A percentile compares a stretch with the other conserved stretches of the same genome.
phyloP scores from a whole-genome alignment of 2,113 vertebrate species.

The Osmerus eperlanus region DNA sequence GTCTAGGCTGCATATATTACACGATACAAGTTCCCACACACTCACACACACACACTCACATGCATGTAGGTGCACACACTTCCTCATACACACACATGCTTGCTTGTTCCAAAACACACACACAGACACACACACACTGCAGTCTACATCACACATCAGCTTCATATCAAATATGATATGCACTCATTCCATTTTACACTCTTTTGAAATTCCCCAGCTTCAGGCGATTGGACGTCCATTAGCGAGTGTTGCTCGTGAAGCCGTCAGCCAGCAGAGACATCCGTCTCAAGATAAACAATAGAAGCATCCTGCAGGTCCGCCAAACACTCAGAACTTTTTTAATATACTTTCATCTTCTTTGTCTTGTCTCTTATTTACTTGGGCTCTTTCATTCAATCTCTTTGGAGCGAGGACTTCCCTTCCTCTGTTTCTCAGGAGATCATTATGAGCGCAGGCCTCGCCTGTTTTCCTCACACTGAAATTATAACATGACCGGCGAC shows the following conservation, averaged over 20 bases:
- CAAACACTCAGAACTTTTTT: constrained; percentile 59
- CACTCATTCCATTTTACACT: constrained; percentile 49
- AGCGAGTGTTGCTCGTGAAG: constrained; percentile 5
- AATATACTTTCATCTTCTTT: constrained; percentile 65
- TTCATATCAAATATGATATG: constrained; percentile 54
- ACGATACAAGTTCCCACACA: neutral
- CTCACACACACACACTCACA: neutral
- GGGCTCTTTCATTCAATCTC: constrained; percentile 57
- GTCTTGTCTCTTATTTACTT: constrained; percentile 54
- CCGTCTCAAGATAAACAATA: constrained; percentile 64
- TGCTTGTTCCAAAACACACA: neutral
- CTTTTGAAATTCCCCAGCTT: constrained; percentile 47
- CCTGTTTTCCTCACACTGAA: constrained; percentile 64
- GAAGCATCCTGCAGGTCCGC: constrained; percentile 50
- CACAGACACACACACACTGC: neutral
- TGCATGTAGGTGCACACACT: constrained; percentile 2
- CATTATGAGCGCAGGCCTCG: constrained; percentile 57
- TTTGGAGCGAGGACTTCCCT: constrained; percentile 32
- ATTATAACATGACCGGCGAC: constrained; percentile 72
- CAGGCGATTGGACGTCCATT: constrained; percentile 18
- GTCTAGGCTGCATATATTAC: constrained; percentile 59
- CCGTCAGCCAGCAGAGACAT: constrained; percentile 52
- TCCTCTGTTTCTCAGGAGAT: constrained; percentile 43
- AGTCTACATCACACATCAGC: constrained; percentile 37
- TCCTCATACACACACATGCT: neutral